Evolutionary conservation across 2,888 invertebrate genomes (phyloP).

Genomic region (Meganola albula): DNA sequence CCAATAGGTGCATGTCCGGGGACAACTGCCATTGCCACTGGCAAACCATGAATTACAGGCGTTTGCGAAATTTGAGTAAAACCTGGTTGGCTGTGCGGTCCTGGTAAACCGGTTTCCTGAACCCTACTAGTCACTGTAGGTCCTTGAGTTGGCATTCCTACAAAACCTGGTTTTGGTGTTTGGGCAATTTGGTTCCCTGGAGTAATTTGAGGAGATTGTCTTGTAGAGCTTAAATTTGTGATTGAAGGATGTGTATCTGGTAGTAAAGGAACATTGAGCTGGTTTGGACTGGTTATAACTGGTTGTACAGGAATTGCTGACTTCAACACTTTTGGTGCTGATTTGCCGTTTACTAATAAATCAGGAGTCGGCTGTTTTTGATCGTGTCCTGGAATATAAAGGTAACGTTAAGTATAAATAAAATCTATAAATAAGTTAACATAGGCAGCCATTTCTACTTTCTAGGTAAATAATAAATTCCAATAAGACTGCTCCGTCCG

Average conservation of each 20-base stretch:
- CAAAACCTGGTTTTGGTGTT: background rate
- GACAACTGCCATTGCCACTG: slow-evolving; percentile 1
- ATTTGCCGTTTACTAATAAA: slow-evolving; percentile 54
- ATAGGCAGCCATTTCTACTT: too few relatives aligned
- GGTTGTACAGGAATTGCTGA: slow-evolving; percentile 17
- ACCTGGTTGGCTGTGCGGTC: too few relatives aligned
- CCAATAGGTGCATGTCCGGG: slow-evolving; percentile 1
- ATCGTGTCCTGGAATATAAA: slow-evolving; percentile 31
- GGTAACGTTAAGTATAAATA: too few relatives aligned
- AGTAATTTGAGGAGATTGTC: background rate
- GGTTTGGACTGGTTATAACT: slow-evolving; percentile 25
- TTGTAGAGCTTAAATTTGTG: background rate
- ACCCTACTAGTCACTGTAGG: too few relatives aligned
- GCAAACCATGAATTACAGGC: slow-evolving; percentile 1
- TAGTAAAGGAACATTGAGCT: slow-evolving; percentile 28
- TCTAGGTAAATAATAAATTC: too few relatives aligned
- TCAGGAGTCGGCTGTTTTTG: slow-evolving; percentile 59
- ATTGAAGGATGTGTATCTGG: slow-evolving; percentile 4
- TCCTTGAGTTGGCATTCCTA: background rate
- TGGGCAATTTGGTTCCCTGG: background rate
- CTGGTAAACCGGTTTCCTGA: too few relatives aligned
- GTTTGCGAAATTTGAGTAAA: too few relatives aligned
- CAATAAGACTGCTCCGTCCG: too few relatives aligned
- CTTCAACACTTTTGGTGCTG: slow-evolving; percentile 19
- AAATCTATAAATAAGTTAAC: too few relatives aligned